Evolutionary conservation across 2,113 vertebrate genomes (phyloP), one percentile per base, ranked within the genome.

Genomic region (Rhinoptilus africanus): DNA sequence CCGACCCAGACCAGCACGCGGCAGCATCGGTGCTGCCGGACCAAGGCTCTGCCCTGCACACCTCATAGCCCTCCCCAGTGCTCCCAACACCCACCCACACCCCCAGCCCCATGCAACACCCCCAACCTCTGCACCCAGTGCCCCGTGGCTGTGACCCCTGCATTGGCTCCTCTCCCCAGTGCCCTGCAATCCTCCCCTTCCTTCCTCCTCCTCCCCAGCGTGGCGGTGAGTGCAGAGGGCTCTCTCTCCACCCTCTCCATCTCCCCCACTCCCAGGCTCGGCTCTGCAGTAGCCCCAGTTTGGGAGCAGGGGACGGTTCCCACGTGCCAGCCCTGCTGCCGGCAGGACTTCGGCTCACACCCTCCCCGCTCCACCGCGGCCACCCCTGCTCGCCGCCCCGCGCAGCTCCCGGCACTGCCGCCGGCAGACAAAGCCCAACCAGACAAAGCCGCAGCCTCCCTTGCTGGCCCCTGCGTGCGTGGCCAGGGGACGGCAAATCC

Each of bases 401-500:
- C 5, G 10, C 50, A 4, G 53, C 76, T 90, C 69, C 88, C 59
- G 8, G 51, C 80, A 32, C 45, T 0, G 12, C 83, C 10, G 9
- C 39, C 5, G 3, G 43, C 85, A 94, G 30, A 96, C 95, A 97
- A 97, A 97, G 95, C 95, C 89, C 89, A 26, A 18, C 18, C 69
- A 88, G 5, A 96, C 94, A 96, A 96, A 95, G 94, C 60, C 66
- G 2, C 92, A 48, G 39, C 57, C 86, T 68, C 92, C 62, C 95
- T 57, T 7, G 18, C 87, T 0, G 16, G 73, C 96, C 92, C 87
- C 43, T 0, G n/a, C 8, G 2, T 34, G 85, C 18, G 2, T 2
- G 24, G 67, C 54, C 54, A 32, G 47, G 39, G 60, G 54, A 80
- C 1, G 5, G 67, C 78, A 85, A 15, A 92, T 80, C 78, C 73